phyloP scores from a whole-genome alignment of 2,888 invertebrate genomes.

The Cepaea hortensis region DNA sequence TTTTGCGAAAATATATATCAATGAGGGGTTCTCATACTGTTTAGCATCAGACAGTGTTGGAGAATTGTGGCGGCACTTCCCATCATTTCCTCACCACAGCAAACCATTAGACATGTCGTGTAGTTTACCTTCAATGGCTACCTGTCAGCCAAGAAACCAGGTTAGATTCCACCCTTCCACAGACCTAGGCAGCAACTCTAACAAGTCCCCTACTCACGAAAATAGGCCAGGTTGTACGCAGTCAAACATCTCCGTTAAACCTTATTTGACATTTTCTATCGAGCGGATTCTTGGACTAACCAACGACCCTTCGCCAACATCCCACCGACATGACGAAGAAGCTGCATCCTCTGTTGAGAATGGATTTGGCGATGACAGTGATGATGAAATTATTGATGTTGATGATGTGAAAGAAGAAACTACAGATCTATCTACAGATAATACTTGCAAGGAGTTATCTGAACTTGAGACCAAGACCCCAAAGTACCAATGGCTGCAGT shows the following conservation, averaged over 20 bases:
- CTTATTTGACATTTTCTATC: slow-evolving; percentile 73
- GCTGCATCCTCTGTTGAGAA: neutral
- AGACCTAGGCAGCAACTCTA: too few relatives aligned
- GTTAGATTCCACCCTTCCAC: too few relatives aligned
- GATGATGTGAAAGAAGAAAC: neutral
- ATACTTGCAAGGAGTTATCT: neutral
- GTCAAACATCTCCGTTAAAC: slow-evolving; percentile 66
- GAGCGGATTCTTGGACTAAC: slow-evolving; percentile 36
- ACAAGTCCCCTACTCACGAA: neutral
- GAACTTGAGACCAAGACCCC: slow-evolving; percentile 25
- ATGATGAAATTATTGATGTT: slow-evolving; percentile 2
- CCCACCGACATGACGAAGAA: neutral
- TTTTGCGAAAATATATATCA: too few relatives aligned
- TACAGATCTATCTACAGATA: neutral
- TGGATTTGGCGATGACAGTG: slow-evolving; percentile 16
- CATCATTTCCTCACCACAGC: too few relatives aligned
- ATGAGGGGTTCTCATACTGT: too few relatives aligned
- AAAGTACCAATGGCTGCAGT: slow-evolving; percentile 72
- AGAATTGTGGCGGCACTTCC: too few relatives aligned
- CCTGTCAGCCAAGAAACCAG: too few relatives aligned
- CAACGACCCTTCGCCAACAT: neutral
- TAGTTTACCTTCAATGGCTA: too few relatives aligned
- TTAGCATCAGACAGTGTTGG: too few relatives aligned
- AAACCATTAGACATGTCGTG: too few relatives aligned
- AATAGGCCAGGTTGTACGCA: neutral